Conservation (phyloP, 2,113 vertebrate genomes). For the Chroicocephalus ridibundus region DNA sequence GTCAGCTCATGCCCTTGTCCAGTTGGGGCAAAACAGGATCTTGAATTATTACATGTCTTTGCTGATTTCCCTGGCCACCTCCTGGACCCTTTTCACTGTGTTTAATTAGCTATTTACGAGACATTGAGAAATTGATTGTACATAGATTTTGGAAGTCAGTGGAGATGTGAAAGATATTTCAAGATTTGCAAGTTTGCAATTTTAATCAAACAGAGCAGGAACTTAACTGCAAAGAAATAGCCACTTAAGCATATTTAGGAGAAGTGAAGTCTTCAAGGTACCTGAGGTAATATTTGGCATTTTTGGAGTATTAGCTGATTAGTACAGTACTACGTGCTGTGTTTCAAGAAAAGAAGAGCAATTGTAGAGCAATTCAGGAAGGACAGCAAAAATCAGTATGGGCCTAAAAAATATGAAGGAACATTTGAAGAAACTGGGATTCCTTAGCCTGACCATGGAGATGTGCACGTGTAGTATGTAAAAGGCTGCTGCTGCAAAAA, state of each 20-base stretch:
- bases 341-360: not conserved
- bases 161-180: not conserved
- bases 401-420: not conserved
- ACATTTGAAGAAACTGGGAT: not conserved
- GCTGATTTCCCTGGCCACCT: not conserved
- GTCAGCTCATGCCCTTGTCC: not conserved
- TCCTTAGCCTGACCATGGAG: not conserved
- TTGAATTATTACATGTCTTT: not conserved
- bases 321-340: not conserved
- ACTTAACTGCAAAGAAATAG: not conserved
- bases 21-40: not conserved
- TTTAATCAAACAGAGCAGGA: not conserved
- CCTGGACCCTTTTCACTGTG: not conserved
- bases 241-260: rapidly evolving
- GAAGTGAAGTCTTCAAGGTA: not conserved
- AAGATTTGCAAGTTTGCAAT: not conserved
- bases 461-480: rapidly evolving
- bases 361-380: not conserved
- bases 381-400: not conserved
- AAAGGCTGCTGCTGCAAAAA: not conserved
- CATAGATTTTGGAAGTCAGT: not conserved
- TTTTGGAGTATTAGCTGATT: not conserved
- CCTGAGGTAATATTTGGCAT: not conserved
- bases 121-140: not conserved
- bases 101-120: not conserved